Percentiles rank a stretch among this genome's conserved stretches.
phyloP scores from a whole-genome alignment of 2,113 vertebrate genomes.

The Tricholaema leucomelas region DNA sequence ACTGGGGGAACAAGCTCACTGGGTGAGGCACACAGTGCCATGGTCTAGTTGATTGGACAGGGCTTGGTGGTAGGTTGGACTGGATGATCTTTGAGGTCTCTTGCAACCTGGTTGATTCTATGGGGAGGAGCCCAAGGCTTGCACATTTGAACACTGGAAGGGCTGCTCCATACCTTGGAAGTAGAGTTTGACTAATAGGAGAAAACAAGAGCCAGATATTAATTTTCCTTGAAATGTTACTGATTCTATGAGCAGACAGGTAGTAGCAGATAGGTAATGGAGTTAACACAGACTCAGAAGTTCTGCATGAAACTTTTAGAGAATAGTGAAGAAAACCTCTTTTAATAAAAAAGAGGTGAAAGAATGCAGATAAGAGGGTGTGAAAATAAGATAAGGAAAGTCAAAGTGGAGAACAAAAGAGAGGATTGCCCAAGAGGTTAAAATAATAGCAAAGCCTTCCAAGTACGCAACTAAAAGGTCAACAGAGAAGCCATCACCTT shows the following conservation, averaged over 20 bases:
- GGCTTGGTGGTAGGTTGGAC: no score
- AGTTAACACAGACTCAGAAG: constrained; percentile 37
- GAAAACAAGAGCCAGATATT: background rate
- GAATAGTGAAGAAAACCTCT: constrained; percentile 44
- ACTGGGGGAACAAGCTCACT: constrained; percentile 25
- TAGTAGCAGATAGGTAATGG: constrained; percentile 30
- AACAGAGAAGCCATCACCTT: background rate
- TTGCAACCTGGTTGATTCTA: no score
- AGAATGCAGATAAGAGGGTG: constrained; percentile 48
- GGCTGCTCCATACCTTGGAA: constrained; percentile 5
- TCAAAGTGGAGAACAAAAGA: constrained; percentile 43
- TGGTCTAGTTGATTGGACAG: no score
- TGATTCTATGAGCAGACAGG: background rate
- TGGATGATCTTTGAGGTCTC: no score
- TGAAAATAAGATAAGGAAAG: constrained; percentile 50
- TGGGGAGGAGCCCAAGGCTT: background rate
- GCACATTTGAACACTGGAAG: background rate
- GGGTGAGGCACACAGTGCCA: no score
- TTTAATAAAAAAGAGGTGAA: constrained; percentile 43
- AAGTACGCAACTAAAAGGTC: background rate
- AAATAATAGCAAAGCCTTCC: constrained; percentile 8
- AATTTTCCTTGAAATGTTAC: constrained; percentile 44
- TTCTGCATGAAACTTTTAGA: background rate
- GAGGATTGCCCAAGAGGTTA: constrained; percentile 22
- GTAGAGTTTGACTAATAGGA: background rate